Evolutionary conservation across 2,888 invertebrate genomes (phyloP).

Genomic region (Perizoma flavofasciatum): DNA sequence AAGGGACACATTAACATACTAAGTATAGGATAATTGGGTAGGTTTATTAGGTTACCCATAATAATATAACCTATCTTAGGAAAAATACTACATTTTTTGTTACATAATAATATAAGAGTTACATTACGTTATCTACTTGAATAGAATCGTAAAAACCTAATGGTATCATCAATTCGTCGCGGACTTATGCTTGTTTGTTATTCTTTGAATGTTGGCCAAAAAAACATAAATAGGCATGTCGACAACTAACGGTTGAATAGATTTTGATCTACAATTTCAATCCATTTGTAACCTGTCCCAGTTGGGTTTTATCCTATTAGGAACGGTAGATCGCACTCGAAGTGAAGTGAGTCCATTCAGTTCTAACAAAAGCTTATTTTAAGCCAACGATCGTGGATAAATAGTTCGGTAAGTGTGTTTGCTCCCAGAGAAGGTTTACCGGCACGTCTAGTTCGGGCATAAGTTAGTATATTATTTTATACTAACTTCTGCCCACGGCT

Average conservation of each 20-base stretch:
- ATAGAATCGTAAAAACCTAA: no score
- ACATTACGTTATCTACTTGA: no score
- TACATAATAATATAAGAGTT: no score
- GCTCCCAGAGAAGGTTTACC: slow-evolving; percentile 60
- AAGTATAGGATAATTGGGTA: no score
- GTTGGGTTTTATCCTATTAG: slow-evolving; percentile 59
- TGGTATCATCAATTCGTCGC: no score
- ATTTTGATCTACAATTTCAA: slow-evolving; percentile 5
- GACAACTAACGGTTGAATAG: slow-evolving; percentile 1
- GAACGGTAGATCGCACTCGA: slow-evolving; percentile 65
- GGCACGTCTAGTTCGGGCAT: slow-evolving; percentile 57
- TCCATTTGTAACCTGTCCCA: slow-evolving; percentile 34
- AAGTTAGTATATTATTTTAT: slow-evolving; percentile 12
- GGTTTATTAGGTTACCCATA: no score
- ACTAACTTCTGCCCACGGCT: no score
- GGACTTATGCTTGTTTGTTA: no score
- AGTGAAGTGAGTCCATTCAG: slow-evolving; percentile 37
- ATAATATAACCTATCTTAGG: no score
- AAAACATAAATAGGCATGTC: slow-evolving; percentile 8
- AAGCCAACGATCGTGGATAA: slow-evolving; percentile 61
- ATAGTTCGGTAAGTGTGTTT: slow-evolving; percentile 54
- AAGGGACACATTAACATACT: no score
- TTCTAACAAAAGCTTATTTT: slow-evolving; percentile 57
- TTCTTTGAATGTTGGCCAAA: background rate
- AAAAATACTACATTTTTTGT: no score